These are phyloP conservation scores for Acrobasis suavella DNA, from an alignment of 2,888 invertebrate genomes.

Conservation along the genomic window DNA sequence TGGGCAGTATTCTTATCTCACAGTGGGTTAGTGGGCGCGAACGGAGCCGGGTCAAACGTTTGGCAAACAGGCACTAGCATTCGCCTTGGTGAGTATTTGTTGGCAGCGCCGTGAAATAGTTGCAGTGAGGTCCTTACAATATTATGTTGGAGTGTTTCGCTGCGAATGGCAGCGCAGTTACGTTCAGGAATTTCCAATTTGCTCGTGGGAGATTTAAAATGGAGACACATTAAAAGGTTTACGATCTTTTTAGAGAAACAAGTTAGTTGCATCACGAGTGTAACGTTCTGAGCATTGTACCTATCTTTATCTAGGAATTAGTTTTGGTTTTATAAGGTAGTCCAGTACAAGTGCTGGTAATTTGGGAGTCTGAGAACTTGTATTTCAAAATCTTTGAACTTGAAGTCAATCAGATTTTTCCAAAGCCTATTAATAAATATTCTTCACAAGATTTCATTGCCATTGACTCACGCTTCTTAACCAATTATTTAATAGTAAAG, in stretches of 20 bases:
- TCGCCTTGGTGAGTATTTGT: constrained; percentile 66
- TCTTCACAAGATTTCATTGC: background rate
- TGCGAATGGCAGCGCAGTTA: constrained; percentile 48
- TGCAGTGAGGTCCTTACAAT: constrained; percentile 53
- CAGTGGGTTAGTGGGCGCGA: constrained; percentile 77
- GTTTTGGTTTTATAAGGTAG: too few relatives aligned
- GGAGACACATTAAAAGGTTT: constrained; percentile 28
- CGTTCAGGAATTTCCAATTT: constrained; percentile 34
- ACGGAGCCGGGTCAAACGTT: constrained; percentile 73
- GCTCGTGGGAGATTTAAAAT: constrained; percentile 28
- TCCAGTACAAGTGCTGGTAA: too few relatives aligned
- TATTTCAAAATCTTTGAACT: background rate
- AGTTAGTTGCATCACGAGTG: constrained; percentile 5
- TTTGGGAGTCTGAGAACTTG: background rate
- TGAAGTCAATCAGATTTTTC: too few relatives aligned
- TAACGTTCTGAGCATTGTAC: background rate
- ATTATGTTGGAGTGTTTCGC: constrained; percentile 54
- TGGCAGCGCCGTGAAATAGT: constrained; percentile 62
- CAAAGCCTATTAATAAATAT: too few relatives aligned
- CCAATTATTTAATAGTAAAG: constrained; percentile 34
- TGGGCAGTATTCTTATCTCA: constrained; percentile 53
- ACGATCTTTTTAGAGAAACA: constrained; percentile 21
- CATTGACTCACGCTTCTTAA: constrained; percentile 22
- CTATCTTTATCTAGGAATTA: too few relatives aligned
- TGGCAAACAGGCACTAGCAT: constrained; percentile 67